phyloP scores from a whole-genome alignment of 2,797 vertebrate species.

The Neosilurus mollespiculum region DNA sequence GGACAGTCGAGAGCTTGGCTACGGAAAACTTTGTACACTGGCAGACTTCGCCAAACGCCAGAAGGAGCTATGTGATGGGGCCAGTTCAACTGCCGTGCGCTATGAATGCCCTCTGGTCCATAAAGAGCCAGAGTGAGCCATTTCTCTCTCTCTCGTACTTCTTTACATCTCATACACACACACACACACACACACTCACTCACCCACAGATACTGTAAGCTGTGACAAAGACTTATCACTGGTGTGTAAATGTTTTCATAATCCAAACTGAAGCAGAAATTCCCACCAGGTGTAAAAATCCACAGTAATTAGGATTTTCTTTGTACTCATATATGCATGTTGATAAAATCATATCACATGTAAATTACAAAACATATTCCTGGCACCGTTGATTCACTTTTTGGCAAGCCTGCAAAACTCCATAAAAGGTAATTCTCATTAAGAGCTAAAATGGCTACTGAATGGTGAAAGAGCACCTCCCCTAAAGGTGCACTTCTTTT shows the following conservation, averaged over 20 bases:
- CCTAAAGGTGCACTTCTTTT: background rate
- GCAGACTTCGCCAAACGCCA: slow-evolving; percentile 66
- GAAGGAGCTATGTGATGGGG: slow-evolving; percentile 55
- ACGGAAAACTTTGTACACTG: slow-evolving; percentile 67
- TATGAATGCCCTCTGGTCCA: slow-evolving; percentile 74
- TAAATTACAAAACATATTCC: background rate
- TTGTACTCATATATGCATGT: background rate
- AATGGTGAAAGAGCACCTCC: background rate
- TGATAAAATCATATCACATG: background rate
- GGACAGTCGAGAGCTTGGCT: slow-evolving; percentile 74
- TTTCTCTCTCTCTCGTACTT: background rate
- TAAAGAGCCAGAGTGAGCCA: slow-evolving; percentile 60
- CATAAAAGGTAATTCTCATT: background rate
- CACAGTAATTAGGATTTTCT: background rate
- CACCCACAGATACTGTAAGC: background rate
- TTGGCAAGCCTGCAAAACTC: background rate
- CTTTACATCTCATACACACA: too few species aligned
- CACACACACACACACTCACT: background rate
- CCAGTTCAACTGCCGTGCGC: slow-evolving; percentile 62
- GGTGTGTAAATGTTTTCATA: background rate
- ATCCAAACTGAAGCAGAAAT: background rate
- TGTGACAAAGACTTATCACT: background rate
- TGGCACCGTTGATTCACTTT: background rate
- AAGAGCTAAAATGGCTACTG: background rate
- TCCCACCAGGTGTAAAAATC: background rate